phyloP scores from a whole-genome alignment of 2,888 invertebrate genomes.

The Gymnoscelis rufifasciata region DNA sequence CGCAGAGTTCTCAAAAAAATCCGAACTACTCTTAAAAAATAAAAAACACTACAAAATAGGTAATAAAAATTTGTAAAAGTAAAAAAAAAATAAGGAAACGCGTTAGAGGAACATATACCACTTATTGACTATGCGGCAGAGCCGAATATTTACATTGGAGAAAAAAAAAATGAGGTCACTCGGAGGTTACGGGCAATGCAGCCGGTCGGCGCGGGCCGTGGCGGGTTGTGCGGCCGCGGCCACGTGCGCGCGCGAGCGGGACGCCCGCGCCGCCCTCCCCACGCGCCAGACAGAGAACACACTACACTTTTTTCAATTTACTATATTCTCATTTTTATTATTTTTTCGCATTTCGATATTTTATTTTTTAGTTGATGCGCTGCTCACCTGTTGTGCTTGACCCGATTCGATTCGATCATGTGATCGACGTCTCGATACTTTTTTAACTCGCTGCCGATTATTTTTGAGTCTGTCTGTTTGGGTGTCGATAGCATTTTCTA shows the following conservation, averaged over 20 bases:
- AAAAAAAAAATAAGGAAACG: conserved; percentile 48
- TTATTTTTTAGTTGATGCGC: conserved; percentile 80
- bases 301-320: conserved; percentile 75
- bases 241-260: conserved; percentile 69
- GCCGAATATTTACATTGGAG: conserved; percentile 78
- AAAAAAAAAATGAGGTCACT: conserved; percentile 78
- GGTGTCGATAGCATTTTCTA: conserved; percentile 22
- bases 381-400: conserved; percentile 78
- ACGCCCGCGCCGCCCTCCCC: conserved; percentile 35
- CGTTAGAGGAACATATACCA: conserved; percentile 74
- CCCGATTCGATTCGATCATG: conserved; percentile 74
- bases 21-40: conserved; percentile 21
- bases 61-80: conserved; percentile 44
- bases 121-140: conserved; percentile 77
- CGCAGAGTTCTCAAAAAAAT: conserved; percentile 7
- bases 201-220: conserved; percentile 76
- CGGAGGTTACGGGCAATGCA: conserved; percentile 77
- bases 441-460: conserved; percentile 42
- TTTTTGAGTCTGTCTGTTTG: conserved; percentile 31
- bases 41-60: conserved; percentile 46
- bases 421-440: conserved; percentile 70
- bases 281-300: conserved; percentile 42
- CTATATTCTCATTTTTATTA: conserved; percentile 78
- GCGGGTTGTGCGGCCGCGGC: conserved; percentile 63
- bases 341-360: conserved; percentile 79